Evolutionary conservation across 2,888 invertebrate species (phyloP), one percentile per base, ranked within the genome.

Genomic region (Tachina fera): DNA sequence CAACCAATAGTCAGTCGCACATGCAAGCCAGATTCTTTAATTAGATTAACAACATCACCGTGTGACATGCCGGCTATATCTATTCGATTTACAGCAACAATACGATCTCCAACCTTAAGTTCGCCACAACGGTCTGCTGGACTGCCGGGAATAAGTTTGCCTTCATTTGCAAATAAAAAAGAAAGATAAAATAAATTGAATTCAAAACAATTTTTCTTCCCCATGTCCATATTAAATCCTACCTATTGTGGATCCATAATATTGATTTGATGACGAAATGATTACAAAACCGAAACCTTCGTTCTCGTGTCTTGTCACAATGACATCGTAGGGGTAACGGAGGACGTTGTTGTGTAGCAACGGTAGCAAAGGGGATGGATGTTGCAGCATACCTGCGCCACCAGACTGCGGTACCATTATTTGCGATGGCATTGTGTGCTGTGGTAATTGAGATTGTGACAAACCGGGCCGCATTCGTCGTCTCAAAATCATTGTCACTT

Each of bases 221-320:
- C 11, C 14, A 47, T 47, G 47, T 4, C 11, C 11, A 47, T 13
- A 49, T 14, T 1, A 60, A 61, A 1, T 67, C 88, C 80, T 92
- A 95, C 98, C 98, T 88, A 98, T 98, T 39, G 97, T 97, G 1
- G 96, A 96, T 43, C 97, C 96, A 86, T 93, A 92, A 93, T 94
- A 87, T 93, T 95, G 88, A 96, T 97, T 97, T 5, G 98, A 97
- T 8, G 98, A 98, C 0, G 99, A 98, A 89, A 99, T 99, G 88
- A 99, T 98, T 67, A 99, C 99, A 93, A 99, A 99, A 13, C 99
- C 99, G 92, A 99, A 99, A 6, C 99, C 99, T 93, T 99, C 99
- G 87, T 96, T 97, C 90, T 98, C 98, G 91, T 95, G 95, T 71
- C 98, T 94, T 84, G 96, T 96, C 1, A 99, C 97, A 1, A 97